A percentile compares a stretch with the other conserved stretches of the same genome.
Evolutionary conservation across 53 echinoderm and acorn worm genomes (phyloP).

Genomic region (Apostichopus leukothele): DNA sequence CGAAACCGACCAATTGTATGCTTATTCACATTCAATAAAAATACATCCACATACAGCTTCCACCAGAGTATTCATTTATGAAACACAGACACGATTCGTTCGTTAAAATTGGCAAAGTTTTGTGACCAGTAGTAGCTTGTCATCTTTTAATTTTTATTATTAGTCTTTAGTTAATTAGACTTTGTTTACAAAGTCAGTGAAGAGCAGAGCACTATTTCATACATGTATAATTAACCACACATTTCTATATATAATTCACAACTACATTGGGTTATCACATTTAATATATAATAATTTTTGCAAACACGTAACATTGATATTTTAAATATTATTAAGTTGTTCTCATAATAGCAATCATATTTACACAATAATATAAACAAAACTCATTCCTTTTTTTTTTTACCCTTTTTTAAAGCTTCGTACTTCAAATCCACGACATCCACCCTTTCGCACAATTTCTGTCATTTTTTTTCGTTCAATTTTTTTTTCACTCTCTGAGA

Average conservation of each 20-base stretch:
- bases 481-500: neutral
- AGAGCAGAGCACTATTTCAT: too few relatives aligned
- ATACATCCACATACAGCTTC: too few relatives aligned
- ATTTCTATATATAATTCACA: neutral
- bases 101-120: too few relatives aligned
- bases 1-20: too few relatives aligned
- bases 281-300: constrained; percentile 21
- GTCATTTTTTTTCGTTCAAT: neutral
- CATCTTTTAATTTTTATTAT: too few relatives aligned
- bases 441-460: neutral
- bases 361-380: constrained; percentile 26
- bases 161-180: too few relatives aligned
- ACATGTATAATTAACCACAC: neutral
- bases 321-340: constrained; percentile 23
- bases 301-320: constrained; percentile 26
- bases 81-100: too few relatives aligned
- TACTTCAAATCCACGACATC: neutral
- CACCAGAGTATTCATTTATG: too few relatives aligned
- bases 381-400: neutral
- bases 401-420: constrained; percentile 21
- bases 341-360: constrained; percentile 38
- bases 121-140: too few relatives aligned
- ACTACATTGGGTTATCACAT: neutral
- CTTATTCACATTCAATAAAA: too few relatives aligned
- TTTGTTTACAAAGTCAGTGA: too few relatives aligned